Evolutionary conservation across 1,140 invertebrate species (phyloP), one percentile per base, ranked within the genome.

Genomic region (Brachionus paranguensis): DNA sequence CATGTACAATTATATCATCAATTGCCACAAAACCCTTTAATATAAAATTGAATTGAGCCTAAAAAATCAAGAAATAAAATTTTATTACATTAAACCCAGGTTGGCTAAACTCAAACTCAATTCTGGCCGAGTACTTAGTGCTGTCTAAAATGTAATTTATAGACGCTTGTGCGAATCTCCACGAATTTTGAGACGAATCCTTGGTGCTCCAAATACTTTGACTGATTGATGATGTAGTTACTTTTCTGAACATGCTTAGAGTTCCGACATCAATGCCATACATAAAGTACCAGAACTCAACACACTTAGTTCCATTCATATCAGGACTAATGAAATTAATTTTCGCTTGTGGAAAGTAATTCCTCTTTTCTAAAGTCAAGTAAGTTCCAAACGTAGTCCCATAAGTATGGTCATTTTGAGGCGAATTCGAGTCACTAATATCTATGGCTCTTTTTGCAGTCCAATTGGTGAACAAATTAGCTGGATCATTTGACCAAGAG

Each of bases 391-490:
- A 84, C 2, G 83, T 72, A 37, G 70, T 85, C 79, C 79, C 86
- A 70, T 85, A 86, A 20, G 90, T 90, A 84, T 91, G 94, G 87
- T 95, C 94, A 50, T 5, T 17, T 27, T 24, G 8, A 12, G 72
- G 72, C 33, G 68, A 37, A 43, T 72, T 41, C 24, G 68, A 8
- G 6, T 50, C 45, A 29, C n/a, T 27, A 50, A 76, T 76, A 76
- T 50, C 17, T 24, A 50, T 33, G n/a, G 72, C 20, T 76, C 43
- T 76, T 27, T 50, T 27, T 11, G 43, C 43, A 10, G 43, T 76
- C 45, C 72, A 76, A 50, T 50, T 76, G 17, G 45, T 50, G 27
- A 24, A 29, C 14, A 27, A 29, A 50, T 76, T 76, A 50, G 8
- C 24, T 24, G n/a, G 7, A 50, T 43, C 43, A 50, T 76, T 76